phyloP scores from a whole-genome alignment of 2,888 invertebrate species.

The Metellina segmentata region DNA sequence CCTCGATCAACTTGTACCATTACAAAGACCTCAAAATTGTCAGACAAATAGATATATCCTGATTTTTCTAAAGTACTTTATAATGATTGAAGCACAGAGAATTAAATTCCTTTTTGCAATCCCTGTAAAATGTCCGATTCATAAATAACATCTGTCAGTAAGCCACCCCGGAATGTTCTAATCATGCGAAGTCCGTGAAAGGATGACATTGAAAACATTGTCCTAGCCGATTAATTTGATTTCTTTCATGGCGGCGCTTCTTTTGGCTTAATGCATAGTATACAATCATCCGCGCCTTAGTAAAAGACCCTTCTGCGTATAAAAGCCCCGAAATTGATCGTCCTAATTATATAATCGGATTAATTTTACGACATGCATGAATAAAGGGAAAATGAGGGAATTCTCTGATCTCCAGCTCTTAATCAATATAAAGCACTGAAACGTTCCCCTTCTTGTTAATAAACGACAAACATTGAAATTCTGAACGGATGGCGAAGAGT shows the following conservation, averaged over 20 bases:
- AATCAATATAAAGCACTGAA: constrained; percentile 66
- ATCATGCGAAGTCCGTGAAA: neutral
- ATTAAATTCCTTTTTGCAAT: too few relatives aligned
- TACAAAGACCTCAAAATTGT: too few relatives aligned
- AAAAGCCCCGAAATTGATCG: constrained; percentile 67
- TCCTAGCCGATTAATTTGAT: constrained; percentile 51
- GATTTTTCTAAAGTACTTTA: too few relatives aligned
- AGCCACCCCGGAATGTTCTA: neutral
- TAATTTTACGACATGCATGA: constrained; percentile 71
- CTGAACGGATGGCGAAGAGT: constrained; percentile 21
- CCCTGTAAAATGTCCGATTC: neutral
- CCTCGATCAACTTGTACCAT: too few relatives aligned
- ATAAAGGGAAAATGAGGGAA: constrained; percentile 64
- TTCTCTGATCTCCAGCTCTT: constrained; percentile 45
- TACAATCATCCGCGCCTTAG: constrained; percentile 10
- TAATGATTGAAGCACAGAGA: too few relatives aligned
- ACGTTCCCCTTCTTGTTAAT: constrained; percentile 56
- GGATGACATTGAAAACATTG: neutral
- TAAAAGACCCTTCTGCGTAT: constrained; percentile 35
- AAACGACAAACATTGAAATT: constrained; percentile 74
- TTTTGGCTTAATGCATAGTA: neutral
- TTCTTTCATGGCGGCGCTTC: constrained; percentile 45
- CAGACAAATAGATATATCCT: too few relatives aligned
- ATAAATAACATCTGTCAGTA: constrained; percentile 11
- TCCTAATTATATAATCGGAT: constrained; percentile 69